Conservation (phyloP, 2,888 invertebrate species). For the Drosophila neotestacea region DNA sequence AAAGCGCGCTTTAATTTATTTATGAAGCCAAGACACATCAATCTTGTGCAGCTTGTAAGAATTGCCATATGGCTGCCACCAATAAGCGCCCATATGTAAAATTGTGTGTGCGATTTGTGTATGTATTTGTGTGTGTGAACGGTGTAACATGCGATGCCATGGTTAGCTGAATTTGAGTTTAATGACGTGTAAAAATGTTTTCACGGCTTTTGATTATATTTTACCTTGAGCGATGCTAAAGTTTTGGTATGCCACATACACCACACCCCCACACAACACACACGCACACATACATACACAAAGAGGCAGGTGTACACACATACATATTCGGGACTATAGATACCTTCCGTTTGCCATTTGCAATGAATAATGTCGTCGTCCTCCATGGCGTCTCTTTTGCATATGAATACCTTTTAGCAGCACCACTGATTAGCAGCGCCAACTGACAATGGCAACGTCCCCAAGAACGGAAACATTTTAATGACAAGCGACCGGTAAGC, state of each 20-base stretch:
- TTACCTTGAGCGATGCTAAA: conserved; percentile 77
- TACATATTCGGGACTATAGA: conserved; percentile 40
- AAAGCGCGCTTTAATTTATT: conserved; percentile 72
- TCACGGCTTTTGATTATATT: conserved; percentile 82
- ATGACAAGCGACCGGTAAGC: conserved; percentile 64
- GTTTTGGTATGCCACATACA: conserved; percentile 49
- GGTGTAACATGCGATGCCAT: conserved; percentile 74
- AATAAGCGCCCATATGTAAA: conserved; percentile 1
- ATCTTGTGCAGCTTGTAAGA: conserved; percentile 68
- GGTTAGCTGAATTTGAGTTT: conserved; percentile 82
- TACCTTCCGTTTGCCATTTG: conserved; percentile 78
- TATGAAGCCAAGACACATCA: conserved; percentile 73
- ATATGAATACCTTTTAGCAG: conserved; percentile 76
- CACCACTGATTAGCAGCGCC: conserved; percentile 72
- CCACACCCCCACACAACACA: conserved; percentile 12
- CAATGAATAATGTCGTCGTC: conserved; percentile 72
- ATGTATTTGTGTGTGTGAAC: conserved; percentile 37
- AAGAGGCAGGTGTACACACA: neutral
- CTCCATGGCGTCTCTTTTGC: conserved; percentile 64
- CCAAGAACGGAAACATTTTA: conserved; percentile 73
- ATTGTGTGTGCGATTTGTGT: conserved; percentile 22
- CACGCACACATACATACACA: conserved; percentile 12
- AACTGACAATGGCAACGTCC: conserved; percentile 66
- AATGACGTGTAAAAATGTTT: conserved; percentile 82
- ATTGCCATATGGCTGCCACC: conserved; percentile 50